Percentiles rank a stretch among this genome's conserved stretches.
Evolutionary conservation across 2,888 invertebrate genomes (phyloP).

Genomic region (Trachelus stipa): DNA sequence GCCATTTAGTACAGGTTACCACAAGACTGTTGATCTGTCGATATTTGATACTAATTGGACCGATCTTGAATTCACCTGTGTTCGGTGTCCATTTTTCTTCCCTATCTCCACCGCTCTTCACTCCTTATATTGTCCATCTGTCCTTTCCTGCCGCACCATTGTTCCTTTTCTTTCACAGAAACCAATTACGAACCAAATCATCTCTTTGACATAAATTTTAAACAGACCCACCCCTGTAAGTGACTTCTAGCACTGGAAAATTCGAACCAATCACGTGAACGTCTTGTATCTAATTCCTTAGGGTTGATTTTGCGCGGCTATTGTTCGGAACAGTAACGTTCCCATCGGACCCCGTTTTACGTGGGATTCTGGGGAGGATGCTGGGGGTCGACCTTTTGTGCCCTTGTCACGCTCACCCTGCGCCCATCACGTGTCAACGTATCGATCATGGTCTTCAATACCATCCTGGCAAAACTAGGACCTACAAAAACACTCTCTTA

Average conservation of each 20-base stretch:
- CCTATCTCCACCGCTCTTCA: not conserved
- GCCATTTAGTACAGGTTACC: constrained; percentile 47
- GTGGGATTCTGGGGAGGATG: no score
- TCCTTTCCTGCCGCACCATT: constrained; percentile 15
- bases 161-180: no score
- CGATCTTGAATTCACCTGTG: constrained; percentile 14
- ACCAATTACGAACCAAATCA: no score
- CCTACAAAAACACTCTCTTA: no score
- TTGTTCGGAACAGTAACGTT: no score
- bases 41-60: constrained; percentile 63
- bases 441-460: no score
- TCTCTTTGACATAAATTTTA: no score
- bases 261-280: constrained; percentile 1
- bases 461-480: no score
- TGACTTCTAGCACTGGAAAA: no score
- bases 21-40: constrained; percentile 45
- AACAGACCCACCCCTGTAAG: no score
- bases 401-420: constrained; percentile 4
- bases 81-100: constrained; percentile 19
- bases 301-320: no score
- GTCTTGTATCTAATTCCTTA: constrained; percentile 20
- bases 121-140: not conserved
- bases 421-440: not conserved
- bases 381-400: not conserved
- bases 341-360: no score